Percentiles rank a stretch among this genome's conserved stretches.
Conservation (phyloP, 2,797 vertebrate species). For the Morus bassanus region DNA sequence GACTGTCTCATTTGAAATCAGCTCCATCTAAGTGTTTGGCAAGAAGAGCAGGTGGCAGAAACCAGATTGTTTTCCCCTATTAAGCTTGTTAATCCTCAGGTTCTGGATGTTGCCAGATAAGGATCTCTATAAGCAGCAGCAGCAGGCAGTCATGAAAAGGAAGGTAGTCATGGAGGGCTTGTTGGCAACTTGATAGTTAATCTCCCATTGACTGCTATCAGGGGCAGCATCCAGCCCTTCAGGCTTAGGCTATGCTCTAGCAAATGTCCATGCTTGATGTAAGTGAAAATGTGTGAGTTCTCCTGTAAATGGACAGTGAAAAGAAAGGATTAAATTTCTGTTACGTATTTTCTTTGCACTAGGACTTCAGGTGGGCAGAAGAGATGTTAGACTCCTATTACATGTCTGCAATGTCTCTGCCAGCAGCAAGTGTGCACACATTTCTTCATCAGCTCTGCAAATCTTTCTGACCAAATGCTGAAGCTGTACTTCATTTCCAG, state of each 20-base stretch:
- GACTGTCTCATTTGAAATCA: too few species aligned
- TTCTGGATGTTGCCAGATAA: too few species aligned
- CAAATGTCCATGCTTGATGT: too few species aligned
- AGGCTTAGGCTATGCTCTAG: too few species aligned
- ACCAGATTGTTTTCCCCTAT: accelerated
- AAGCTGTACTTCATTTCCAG: background rate
- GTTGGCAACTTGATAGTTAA: background rate
- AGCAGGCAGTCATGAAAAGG: background rate
- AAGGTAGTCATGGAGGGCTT: background rate
- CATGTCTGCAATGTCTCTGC: too few species aligned
- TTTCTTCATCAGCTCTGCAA: background rate
- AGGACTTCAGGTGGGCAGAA: background rate
- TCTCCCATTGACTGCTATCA: too few species aligned
- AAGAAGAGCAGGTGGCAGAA: background rate
- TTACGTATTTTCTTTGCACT: background rate
- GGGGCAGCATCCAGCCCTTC: background rate
- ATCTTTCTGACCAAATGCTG: background rate
- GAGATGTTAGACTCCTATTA: background rate
- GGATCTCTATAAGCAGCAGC: too few species aligned
- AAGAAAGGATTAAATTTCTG: background rate
- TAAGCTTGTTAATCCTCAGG: too few species aligned
- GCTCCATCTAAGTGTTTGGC: too few species aligned
- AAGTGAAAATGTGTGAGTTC: background rate
- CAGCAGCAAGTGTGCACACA: accelerated
- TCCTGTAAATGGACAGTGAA: background rate